phyloP scores from a whole-genome alignment of 1,140 invertebrate genomes.

The Zaprionus gabonicus region DNA sequence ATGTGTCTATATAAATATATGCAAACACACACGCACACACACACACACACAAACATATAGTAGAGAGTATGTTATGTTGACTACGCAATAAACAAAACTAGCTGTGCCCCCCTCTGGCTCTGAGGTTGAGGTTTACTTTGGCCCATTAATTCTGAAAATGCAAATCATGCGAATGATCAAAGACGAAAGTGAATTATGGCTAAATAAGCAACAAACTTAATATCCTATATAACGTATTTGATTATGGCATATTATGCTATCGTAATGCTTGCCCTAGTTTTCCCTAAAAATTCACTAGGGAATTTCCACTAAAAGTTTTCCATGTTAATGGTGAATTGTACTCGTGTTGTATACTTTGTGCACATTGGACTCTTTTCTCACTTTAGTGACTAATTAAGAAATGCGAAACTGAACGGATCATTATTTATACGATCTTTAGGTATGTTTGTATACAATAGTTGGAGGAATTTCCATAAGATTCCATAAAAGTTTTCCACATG shows the following conservation, averaged over 20 bases:
- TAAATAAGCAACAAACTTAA: constrained; percentile 35
- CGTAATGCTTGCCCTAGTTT: background rate
- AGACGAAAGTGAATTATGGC: constrained; percentile 33
- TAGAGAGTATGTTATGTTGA: background rate
- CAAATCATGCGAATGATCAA: constrained; percentile 53
- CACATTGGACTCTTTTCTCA: too few relatives aligned
- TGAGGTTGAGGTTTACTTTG: constrained; percentile 25
- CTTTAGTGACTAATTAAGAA: too few relatives aligned
- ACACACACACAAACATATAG: background rate
- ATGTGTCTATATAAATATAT: constrained; percentile 32
- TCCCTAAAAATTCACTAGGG: background rate
- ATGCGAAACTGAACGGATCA: too few relatives aligned
- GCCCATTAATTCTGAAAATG: constrained; percentile 43
- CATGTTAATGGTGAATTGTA: too few relatives aligned
- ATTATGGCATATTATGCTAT: background rate
- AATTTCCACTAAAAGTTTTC: background rate
- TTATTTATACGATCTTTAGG: rapidly evolving
- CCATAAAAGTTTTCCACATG: background rate
- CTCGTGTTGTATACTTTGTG: too few relatives aligned
- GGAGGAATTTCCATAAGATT: background rate
- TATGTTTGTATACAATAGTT: background rate
- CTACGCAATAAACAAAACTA: constrained; percentile 55
- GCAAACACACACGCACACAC: background rate
- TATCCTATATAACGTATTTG: background rate
- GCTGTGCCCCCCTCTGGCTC: constrained; percentile 7